phyloP scores from a whole-genome alignment of 2,797 vertebrate species.

The Malurus splendens region DNA sequence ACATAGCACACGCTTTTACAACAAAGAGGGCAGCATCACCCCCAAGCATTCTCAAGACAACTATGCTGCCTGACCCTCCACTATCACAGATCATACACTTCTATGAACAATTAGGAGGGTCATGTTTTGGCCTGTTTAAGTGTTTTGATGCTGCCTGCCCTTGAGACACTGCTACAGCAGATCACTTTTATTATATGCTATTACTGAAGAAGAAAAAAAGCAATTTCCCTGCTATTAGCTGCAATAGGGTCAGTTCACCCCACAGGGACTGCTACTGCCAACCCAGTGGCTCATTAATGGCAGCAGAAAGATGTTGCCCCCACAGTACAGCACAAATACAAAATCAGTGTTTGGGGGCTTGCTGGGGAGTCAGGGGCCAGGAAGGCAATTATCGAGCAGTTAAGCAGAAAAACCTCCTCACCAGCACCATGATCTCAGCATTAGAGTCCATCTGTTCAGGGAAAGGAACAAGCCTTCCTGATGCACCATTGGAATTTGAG shows the following conservation, averaged over 20 bases:
- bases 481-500: background rate
- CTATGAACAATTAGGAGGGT: background rate
- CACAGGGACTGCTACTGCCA: background rate
- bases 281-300: background rate
- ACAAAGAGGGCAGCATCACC: background rate
- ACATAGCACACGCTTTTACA: background rate
- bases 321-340: background rate
- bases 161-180: background rate
- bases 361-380: background rate
- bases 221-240: background rate
- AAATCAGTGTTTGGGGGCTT: background rate
- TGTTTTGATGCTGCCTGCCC: background rate
- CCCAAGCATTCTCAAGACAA: background rate
- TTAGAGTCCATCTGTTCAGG: background rate
- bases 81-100: background rate
- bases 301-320: background rate
- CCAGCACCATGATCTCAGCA: background rate
- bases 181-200: background rate
- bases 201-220: background rate
- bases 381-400: background rate
- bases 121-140: background rate
- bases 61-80: background rate
- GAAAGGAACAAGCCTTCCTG: background rate
- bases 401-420: background rate
- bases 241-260: background rate